Evolutionary conservation across 2,797 vertebrate genomes (phyloP).

Genomic region (Scleropages formosus): DNA sequence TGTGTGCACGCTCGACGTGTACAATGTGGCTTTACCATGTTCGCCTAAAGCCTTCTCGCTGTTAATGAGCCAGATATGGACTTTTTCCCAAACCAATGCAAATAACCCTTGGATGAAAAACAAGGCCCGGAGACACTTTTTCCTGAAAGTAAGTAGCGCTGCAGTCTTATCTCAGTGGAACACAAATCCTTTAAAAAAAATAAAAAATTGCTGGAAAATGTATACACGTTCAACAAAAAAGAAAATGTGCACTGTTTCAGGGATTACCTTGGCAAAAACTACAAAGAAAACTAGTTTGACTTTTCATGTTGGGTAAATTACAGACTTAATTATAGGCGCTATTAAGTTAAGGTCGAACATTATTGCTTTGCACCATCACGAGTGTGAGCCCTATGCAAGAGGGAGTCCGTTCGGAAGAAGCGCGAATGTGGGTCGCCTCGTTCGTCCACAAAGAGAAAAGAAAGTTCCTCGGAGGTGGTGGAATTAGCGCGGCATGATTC

Average conservation of each 20-base stretch:
- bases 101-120: conserved; percentile 47
- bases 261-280: conserved; percentile 42
- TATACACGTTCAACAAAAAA: conserved; percentile 41
- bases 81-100: conserved; percentile 49
- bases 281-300: conserved; percentile 30
- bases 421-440: too few species aligned
- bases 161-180: conserved; percentile 62
- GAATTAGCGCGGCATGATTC: conserved; percentile 1
- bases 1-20: conserved; percentile 52
- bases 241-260: conserved; percentile 41
- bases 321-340: conserved; percentile 32
- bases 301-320: conserved; percentile 37
- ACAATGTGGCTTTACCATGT: conserved; percentile 53
- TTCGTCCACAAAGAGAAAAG: neutral
- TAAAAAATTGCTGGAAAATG: conserved; percentile 45
- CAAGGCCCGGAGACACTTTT: conserved; percentile 53
- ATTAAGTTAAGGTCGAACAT: conserved; percentile 31
- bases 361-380: conserved; percentile 19
- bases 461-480: conserved; percentile 20
- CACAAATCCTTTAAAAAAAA: conserved; percentile 47
- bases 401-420: conserved; percentile 21
- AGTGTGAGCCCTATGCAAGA: neutral
- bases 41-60: conserved; percentile 62
- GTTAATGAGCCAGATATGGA: conserved; percentile 61
- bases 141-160: conserved; percentile 40